These are phyloP conservation scores for Salvelinus fontinalis DNA, from an alignment of 2,113 vertebrate species.

Conservation along the genomic window DNA sequence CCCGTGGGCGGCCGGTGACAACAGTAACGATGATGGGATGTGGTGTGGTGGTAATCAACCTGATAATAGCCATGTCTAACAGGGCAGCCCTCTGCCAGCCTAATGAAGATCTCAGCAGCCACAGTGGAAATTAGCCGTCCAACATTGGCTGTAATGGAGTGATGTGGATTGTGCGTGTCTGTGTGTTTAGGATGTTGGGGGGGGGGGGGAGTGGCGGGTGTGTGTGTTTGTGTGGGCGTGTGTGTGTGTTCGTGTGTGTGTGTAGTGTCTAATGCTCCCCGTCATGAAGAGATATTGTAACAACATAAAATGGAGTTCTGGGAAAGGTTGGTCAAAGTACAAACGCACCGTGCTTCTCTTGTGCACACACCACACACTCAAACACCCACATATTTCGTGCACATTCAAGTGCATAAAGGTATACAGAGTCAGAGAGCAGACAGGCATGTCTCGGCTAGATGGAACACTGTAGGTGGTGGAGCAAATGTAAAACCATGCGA, in stretches of 20 bases:
- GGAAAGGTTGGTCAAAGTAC: slow-evolving; percentile 41
- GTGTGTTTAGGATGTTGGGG: neutral
- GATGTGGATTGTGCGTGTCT: neutral
- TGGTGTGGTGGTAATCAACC: slow-evolving; percentile 8
- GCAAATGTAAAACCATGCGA: slow-evolving; percentile 70
- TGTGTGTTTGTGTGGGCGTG: neutral
- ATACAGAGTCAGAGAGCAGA: slow-evolving; percentile 55
- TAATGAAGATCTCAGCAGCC: slow-evolving; percentile 22
- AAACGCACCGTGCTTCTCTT: slow-evolving; percentile 36
- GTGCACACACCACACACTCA: slow-evolving; percentile 38
- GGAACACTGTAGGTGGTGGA: slow-evolving; percentile 72
- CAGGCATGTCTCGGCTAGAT: slow-evolving; percentile 60
- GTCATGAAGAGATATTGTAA: slow-evolving; percentile 30
- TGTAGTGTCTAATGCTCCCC: slow-evolving; percentile 7
- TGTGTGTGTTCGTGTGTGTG: slow-evolving; percentile 9
- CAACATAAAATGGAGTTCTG: slow-evolving; percentile 46
- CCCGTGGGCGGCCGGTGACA: neutral
- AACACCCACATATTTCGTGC: slow-evolving; percentile 43
- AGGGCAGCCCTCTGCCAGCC: slow-evolving; percentile 6
- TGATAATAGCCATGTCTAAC: slow-evolving; percentile 1
- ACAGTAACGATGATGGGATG: neutral
- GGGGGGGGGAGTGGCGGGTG: neutral
- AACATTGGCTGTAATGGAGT: neutral
- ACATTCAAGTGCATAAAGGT: neutral
- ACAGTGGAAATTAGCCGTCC: neutral